Percentiles rank a stretch among this genome's conserved stretches.
Evolutionary conservation across 2,797 vertebrate genomes (phyloP).

Genomic region (Takifugu rubripes): DNA sequence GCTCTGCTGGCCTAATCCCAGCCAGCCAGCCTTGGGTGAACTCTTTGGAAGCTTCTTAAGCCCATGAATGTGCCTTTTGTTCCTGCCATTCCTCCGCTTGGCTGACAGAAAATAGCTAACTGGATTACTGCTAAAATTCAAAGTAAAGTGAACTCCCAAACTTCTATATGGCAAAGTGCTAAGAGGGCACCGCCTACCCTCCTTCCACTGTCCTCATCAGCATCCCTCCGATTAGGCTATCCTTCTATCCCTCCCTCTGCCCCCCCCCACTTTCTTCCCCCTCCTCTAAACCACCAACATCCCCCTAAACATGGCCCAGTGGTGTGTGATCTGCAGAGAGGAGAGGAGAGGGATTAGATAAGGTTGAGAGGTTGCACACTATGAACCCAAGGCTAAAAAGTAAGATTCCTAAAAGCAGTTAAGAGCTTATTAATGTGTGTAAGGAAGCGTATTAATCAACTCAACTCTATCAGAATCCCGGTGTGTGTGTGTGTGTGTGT

Average conservation of each 20-base stretch:
- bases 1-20: conserved; percentile 79
- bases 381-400: conserved; percentile 80
- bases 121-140: conserved; percentile 86
- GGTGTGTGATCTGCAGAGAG: conserved; percentile 72
- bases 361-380: conserved; percentile 80
- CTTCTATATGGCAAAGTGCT: conserved; percentile 77
- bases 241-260: conserved; percentile 61
- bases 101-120: conserved; percentile 87
- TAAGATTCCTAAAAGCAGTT: conserved; percentile 82
- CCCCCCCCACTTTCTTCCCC: conserved; percentile 45
- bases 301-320: conserved; percentile 69
- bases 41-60: conserved; percentile 83
- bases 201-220: conserved; percentile 64
- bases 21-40: conserved; percentile 81
- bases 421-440: conserved; percentile 84
- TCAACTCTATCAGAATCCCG: conserved; percentile 68
- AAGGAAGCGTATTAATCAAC: conserved; percentile 84
- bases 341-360: conserved; percentile 77
- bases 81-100: conserved; percentile 83
- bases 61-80: conserved; percentile 84
- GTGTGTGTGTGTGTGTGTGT: conserved; percentile 23
- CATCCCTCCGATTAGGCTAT: conserved; percentile 64
- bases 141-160: conserved; percentile 85
- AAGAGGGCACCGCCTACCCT: conserved; percentile 53
- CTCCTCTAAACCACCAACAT: conserved; percentile 45